Evolutionary conservation across 2,113 vertebrate species (phyloP), one percentile per base, ranked within the genome.

Genomic region (Daphoenositta chrysoptera): DNA sequence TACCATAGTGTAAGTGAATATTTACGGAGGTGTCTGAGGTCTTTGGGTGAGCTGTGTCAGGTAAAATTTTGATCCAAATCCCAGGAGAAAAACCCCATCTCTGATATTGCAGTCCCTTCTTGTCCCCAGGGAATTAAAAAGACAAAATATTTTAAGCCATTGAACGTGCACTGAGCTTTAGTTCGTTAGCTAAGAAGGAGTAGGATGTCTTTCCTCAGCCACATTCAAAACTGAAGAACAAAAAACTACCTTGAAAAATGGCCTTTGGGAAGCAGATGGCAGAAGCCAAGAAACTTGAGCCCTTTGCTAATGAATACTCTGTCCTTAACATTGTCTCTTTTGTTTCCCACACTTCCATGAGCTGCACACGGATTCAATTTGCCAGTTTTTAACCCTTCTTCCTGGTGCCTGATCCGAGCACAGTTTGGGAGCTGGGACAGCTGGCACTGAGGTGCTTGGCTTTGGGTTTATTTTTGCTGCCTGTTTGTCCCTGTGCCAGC

Each of bases 241-340:
- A 96, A 97, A 95, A 95, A 72, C 90, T 93, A 87, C 96, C 94
- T 97, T 93, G 94, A 96, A 93, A 95, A 95, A 96, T 88, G 92
- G 83, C 86, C 80, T 53, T 78, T 75, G 92, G 92, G 76, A 96
- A 93, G 72, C 92, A 89, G 92, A 81, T 56, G 9, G 88, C 88
- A 96, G 94, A 95, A 97, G 86, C 93, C 88, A 95, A 94, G 96
- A 95, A 97, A 97, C 96, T 91, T 27, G 92, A 97, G 88, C 92
- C 64, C 56, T 90, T 86, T 90, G 64, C 94, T 84, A 84, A 90
- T 96, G 94, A 96, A 95, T 93, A 53, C 90, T 78, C 76, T 93
- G 93, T 90, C 94, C 94, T 94, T 95, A 95, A 89, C 96, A 89
- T 97, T 92, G 95, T 96, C 92, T 84, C 88, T 94, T 95, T 93